Base-by-base conservation (phyloP, 2,113 vertebrate species). In the Carlito syrichta region DNA sequence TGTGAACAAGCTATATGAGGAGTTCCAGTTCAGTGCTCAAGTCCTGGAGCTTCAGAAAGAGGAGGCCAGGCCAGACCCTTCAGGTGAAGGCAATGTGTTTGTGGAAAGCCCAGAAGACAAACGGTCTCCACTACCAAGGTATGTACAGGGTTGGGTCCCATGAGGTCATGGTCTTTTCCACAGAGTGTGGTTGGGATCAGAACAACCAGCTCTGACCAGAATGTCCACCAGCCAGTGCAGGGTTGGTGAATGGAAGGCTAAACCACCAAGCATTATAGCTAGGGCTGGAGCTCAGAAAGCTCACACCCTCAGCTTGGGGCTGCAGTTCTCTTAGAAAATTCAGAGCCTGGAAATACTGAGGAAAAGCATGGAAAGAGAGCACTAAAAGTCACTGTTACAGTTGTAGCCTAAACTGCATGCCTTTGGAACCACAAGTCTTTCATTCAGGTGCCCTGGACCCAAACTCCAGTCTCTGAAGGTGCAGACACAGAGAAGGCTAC, bases 1-100 rank as follows among this genome's bases (percentile, higher is more conserved):
- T 9, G 58, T 97, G 85, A 97, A 97, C 90, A 60, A 88, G 22
- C 87, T 97, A 40, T 97, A 97, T 19, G 45, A 97, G 45, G 87
- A 96, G 56, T 97, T 97, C 71, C 87, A 79, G 77, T 96, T 94
- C 58, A 92, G 62, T 62, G 56, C 81, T 84, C 96, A 95, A 76
- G 85, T 54, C 27, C 62, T 97, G 30, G 81, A 82, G 5, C 79
- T 97, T 9, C 95, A 88, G 52, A 94, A 88, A 60, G 8, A 87
- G 69, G 60, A 91, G 48, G 43, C 50, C 4, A 62, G 66, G 3
- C 1, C 40, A 86, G 40, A 43, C 20, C 95, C 58, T 2, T 32
- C 16, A 40, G 43, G 23, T 7, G 38, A 85, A 79, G 23, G 20
- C 7, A n/a, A 22, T 2, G 17, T 17, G 1, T 40, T 25, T 68